Evolutionary conservation across 1,140 invertebrate species (phyloP).

Genomic region (Asbolus verrucosus): DNA sequence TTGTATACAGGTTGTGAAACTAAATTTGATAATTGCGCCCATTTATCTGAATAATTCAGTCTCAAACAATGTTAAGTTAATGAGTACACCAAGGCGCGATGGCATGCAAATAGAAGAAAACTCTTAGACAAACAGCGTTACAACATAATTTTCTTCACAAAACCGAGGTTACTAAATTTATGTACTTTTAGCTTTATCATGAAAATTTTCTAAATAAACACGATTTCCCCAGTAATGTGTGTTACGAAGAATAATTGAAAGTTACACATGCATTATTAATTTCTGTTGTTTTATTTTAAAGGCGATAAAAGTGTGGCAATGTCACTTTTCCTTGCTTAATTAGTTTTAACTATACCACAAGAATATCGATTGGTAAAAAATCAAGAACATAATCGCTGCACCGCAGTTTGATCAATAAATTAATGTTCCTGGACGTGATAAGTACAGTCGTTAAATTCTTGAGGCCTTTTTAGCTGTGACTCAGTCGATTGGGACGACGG

Average conservation of each 20-base stretch:
- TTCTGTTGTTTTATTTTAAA: constrained; percentile 4
- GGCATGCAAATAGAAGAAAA: not conserved
- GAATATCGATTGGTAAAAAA: constrained; percentile 14
- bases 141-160: constrained; percentile 10
- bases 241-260: not conserved
- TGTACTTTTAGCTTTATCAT: too few species aligned
- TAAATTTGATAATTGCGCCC: not conserved
- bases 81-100: not conserved
- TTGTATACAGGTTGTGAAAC: not conserved
- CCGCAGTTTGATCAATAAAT: constrained; percentile 23
- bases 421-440: constrained; percentile 14
- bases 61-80: too few species aligned
- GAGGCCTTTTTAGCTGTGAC: constrained; percentile 13
- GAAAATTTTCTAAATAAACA: too few species aligned
- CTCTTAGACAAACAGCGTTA: constrained; percentile 1
- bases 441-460: constrained; percentile 12
- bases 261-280: constrained; percentile 8
- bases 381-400: not conserved
- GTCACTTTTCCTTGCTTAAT: constrained; percentile 7
- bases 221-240: too few species aligned
- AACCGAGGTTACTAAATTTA: constrained; percentile 2
- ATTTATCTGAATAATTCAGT: too few species aligned
- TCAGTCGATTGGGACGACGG: constrained; percentile 15
- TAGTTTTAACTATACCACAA: not conserved
- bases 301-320: constrained; percentile 16